Percentiles rank a stretch among this genome's conserved stretches.
phyloP scores from a whole-genome alignment of 1,140 invertebrate species.

The Lordiphosa clarofinis region DNA sequence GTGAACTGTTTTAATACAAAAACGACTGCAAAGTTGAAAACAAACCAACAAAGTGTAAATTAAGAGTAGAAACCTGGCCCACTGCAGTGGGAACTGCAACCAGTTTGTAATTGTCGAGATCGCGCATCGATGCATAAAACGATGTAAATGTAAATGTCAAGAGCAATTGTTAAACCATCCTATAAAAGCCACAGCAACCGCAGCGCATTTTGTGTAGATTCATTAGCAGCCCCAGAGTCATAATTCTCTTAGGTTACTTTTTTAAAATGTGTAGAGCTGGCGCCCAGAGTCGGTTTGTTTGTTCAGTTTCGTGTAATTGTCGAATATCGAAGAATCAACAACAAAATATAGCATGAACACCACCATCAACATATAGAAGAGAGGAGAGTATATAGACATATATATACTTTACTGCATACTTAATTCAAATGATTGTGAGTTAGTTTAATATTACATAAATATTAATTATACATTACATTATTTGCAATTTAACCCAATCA shows the following conservation, averaged over 20 bases:
- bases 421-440: constrained; percentile 77
- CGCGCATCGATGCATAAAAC: constrained; percentile 21
- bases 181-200: constrained; percentile 8
- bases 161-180: constrained; percentile 42
- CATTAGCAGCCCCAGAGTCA: constrained; percentile 47
- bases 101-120: constrained; percentile 60
- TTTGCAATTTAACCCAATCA: constrained; percentile 73
- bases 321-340: constrained; percentile 46
- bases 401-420: constrained; percentile 54
- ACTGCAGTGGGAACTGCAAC: constrained; percentile 39
- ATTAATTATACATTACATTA: constrained; percentile 77
- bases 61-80: constrained; percentile 54
- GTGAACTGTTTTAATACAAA: constrained; percentile 35
- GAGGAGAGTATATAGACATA: constrained; percentile 30
- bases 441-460: constrained; percentile 78
- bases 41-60: constrained; percentile 40
- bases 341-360: constrained; percentile 8
- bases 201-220: constrained; percentile 49
- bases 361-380: constrained; percentile 16
- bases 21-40: constrained; percentile 1
- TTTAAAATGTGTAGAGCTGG: constrained; percentile 38
- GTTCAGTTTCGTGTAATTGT: constrained; percentile 47
- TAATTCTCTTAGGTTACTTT: constrained; percentile 48
- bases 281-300: constrained; percentile 24
- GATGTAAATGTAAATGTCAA: constrained; percentile 46